Conservation (phyloP, 1,140 invertebrate species). For the Araneus ventricosus region DNA sequence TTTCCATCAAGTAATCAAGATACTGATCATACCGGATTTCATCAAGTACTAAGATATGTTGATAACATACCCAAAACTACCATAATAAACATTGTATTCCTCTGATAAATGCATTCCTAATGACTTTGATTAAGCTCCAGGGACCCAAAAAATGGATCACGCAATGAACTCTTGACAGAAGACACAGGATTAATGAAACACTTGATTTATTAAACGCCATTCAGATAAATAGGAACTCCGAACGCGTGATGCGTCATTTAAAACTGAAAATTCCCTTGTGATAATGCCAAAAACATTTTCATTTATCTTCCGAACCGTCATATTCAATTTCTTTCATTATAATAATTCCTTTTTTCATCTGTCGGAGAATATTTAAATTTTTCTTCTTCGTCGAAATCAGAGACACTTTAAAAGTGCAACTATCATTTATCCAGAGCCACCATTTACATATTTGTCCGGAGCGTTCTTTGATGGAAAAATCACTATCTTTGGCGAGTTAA, state of each 20-base stretch:
- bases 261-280: background rate
- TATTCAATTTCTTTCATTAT: constrained; percentile 14
- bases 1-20: no score
- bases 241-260: background rate
- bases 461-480: background rate
- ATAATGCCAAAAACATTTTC: background rate
- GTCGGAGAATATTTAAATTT: background rate
- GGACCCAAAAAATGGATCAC: no score
- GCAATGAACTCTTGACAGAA: background rate
- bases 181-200: constrained; percentile 10
- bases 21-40: no score
- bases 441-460: constrained; percentile 47
- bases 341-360: constrained; percentile 10
- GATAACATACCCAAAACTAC: no score
- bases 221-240: background rate
- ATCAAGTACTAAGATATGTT: no score
- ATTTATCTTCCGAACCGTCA: background rate
- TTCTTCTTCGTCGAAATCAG: background rate
- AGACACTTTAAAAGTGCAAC: constrained; percentile 12
- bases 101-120: no score
- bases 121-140: no score
- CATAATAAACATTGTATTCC: no score
- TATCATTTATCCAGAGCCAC: background rate
- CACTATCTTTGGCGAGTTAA: background rate
- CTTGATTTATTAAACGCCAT: background rate